Evolutionary conservation across 2,113 vertebrate genomes (phyloP).

Genomic region (Eurypyga helias): DNA sequence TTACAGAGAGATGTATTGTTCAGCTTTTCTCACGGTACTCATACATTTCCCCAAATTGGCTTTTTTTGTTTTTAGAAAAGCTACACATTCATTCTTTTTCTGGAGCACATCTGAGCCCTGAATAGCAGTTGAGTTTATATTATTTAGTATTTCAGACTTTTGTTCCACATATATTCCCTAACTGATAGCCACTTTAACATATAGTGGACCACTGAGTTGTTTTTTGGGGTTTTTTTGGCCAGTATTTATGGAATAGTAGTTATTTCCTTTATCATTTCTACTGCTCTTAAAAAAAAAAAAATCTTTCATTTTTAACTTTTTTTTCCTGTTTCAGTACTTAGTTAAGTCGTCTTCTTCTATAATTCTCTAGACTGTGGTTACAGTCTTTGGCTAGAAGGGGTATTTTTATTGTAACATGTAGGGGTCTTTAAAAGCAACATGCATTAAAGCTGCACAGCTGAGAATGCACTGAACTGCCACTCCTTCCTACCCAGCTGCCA

Average conservation of each 20-base stretch:
- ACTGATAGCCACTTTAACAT: neutral
- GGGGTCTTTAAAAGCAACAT: conserved; percentile 29
- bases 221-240: neutral
- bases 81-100: conserved; percentile 15
- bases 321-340: neutral
- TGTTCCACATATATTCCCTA: neutral
- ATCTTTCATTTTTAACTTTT: neutral
- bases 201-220: neutral
- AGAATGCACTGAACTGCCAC: neutral
- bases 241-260: neutral
- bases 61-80: conserved; percentile 29
- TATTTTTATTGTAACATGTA: conserved; percentile 29
- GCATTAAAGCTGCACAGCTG: neutral
- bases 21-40: neutral
- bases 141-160: conserved; percentile 8
- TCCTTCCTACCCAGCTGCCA: neutral
- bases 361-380: neutral
- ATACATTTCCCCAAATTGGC: conserved; percentile 18
- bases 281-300: neutral
- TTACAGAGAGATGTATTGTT: neutral
- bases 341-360: neutral
- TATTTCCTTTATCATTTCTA: neutral
- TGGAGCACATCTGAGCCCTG: neutral
- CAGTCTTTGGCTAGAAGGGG: neutral
- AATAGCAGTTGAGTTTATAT: conserved; percentile 5